A percentile compares a stretch with the other conserved stretches of the same genome.
Conservation (phyloP, 2,888 invertebrate genomes). For the Amiota mariae region DNA sequence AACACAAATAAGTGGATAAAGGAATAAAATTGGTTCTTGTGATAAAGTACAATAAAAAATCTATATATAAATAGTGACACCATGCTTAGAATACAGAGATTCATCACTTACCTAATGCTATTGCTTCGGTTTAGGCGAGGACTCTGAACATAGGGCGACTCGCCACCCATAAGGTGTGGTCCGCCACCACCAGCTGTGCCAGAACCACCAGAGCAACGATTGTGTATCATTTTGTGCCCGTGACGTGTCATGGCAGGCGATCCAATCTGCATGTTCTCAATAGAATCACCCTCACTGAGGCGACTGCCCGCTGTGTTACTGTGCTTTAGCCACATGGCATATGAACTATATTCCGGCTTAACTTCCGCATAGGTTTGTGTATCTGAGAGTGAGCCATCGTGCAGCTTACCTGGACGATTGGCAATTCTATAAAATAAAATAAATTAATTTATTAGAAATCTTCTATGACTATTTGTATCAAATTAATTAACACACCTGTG, state of each 20-base stretch:
- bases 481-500: constrained; percentile 74
- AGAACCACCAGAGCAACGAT: constrained; percentile 51
- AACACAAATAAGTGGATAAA: constrained; percentile 31
- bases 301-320: constrained; percentile 86
- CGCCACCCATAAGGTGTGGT: constrained; percentile 57
- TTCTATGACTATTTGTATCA: neutral
- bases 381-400: constrained; percentile 89
- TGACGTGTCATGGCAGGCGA: constrained; percentile 79
- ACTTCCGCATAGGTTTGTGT: constrained; percentile 84
- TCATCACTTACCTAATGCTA: constrained; percentile 85
- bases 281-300: constrained; percentile 92
- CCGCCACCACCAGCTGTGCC: constrained; percentile 44
- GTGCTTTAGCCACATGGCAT: constrained; percentile 90
- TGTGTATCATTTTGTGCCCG: constrained; percentile 72
- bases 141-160: constrained; percentile 75
- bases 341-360: constrained; percentile 86
- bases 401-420: constrained; percentile 75
- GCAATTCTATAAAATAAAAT: constrained; percentile 54
- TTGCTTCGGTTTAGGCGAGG: constrained; percentile 89
- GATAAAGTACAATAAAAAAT: constrained; percentile 13
- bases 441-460: neutral
- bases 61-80: constrained; percentile 23
- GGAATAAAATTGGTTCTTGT: constrained; percentile 19
- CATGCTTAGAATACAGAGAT: neutral
- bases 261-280: constrained; percentile 85